Evolutionary conservation across 1,140 invertebrate species (phyloP).

Genomic region (Brachionus paranguensis): DNA sequence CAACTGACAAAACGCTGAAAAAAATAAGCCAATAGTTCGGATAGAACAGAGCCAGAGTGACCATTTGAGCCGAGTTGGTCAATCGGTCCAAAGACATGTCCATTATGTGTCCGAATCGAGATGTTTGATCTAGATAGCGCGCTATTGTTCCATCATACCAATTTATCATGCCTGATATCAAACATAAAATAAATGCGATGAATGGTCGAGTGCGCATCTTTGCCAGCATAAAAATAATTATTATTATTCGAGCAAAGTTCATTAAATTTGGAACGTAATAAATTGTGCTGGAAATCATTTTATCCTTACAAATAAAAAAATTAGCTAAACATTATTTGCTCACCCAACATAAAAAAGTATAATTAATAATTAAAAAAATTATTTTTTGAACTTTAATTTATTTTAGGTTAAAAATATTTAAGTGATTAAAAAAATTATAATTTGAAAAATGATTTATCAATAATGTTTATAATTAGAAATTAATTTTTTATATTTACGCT

Average conservation of each 20-base stretch:
- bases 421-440: too few species aligned
- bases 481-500: neutral
- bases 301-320: neutral
- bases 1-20: neutral
- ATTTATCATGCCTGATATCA: neutral
- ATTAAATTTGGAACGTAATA: constrained; percentile 11
- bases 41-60: neutral
- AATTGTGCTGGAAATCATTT: neutral
- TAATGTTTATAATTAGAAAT: neutral
- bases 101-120: neutral
- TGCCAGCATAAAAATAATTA: neutral
- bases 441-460: neutral
- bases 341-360: neutral
- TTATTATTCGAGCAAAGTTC: neutral
- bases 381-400: neutral
- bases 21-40: constrained; percentile 8
- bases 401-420: too few species aligned
- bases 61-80: neutral
- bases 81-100: neutral
- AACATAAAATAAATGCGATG: neutral
- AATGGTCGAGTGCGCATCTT: neutral
- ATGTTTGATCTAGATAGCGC: neutral
- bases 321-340: neutral
- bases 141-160: neutral
- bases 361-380: neutral